Evolutionary conservation across 2,797 vertebrate species (phyloP).

Genomic region (Choloepus didactylus): DNA sequence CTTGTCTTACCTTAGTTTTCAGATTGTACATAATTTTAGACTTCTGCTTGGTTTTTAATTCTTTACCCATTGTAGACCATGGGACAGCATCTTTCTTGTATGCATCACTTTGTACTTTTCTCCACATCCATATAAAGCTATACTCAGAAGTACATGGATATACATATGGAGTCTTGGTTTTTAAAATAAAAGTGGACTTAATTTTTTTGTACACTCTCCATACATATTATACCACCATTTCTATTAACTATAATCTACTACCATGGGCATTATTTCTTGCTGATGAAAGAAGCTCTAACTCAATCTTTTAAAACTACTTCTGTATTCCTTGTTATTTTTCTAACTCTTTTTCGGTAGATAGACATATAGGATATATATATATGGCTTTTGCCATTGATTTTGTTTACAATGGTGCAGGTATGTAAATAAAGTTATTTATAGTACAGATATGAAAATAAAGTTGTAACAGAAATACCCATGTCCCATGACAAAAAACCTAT

Average conservation of each 20-base stretch:
- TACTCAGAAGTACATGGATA: background rate
- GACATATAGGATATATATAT: background rate
- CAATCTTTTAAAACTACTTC: background rate
- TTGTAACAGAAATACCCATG: background rate
- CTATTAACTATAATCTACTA: background rate
- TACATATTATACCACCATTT: background rate
- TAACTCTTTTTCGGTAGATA: background rate
- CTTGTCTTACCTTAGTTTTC: background rate
- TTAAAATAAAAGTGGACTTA: background rate
- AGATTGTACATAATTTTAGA: background rate
- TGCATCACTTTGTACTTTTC: background rate
- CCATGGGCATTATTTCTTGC: background rate
- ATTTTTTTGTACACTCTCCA: background rate
- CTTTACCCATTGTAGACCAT: background rate
- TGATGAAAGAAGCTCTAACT: background rate
- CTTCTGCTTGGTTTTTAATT: constrained; percentile 25
- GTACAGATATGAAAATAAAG: background rate
- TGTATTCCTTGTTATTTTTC: background rate
- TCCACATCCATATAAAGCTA: background rate
- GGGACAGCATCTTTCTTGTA: background rate
- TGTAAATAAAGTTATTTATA: background rate
- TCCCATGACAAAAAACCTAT: background rate
- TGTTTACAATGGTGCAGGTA: background rate
- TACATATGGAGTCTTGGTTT: background rate
- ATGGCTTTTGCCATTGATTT: background rate